Conservation (phyloP, 2,888 invertebrate genomes). For the Thecophora atra region DNA sequence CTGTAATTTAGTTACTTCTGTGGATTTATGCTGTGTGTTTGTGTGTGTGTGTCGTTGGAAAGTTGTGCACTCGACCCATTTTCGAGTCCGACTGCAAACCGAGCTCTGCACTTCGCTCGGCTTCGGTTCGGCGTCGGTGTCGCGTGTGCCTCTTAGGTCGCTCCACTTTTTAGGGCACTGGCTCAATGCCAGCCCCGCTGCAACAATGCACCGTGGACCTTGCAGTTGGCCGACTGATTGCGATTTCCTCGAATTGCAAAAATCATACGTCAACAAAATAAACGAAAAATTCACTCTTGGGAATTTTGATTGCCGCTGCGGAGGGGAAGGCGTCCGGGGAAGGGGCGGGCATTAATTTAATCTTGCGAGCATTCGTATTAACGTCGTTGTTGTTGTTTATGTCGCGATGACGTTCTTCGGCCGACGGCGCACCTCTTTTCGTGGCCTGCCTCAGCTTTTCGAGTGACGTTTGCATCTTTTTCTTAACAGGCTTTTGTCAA, state of each 20-base stretch:
- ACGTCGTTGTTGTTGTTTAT: conserved; percentile 2
- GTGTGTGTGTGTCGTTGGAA: neutral
- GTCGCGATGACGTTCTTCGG: neutral
- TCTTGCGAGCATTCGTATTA: neutral
- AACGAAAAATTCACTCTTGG: neutral
- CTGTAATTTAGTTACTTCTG: neutral
- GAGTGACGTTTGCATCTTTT: neutral
- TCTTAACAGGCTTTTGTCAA: neutral
- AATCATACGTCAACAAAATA: neutral
- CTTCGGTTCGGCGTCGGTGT: conserved; percentile 35
- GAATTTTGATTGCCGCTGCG: neutral
- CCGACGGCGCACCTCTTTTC: no score
- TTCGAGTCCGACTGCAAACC: neutral
- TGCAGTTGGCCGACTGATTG: neutral
- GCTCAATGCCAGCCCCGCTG: conserved; percentile 45
- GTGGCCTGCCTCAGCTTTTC: no score
- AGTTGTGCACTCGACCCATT: neutral
- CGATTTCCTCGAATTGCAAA: conserved; percentile 23
- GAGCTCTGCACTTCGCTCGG: neutral
- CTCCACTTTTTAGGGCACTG: conserved; percentile 47
- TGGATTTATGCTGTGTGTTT: no score
- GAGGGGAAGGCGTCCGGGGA: no score
- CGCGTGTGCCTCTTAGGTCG: conserved; percentile 44
- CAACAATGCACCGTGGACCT: neutral
- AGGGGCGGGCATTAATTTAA: no score